These are phyloP conservation scores for Drosophila kikkawai DNA, from an alignment of 1,140 invertebrate species.

Conservation along the genomic window DNA sequence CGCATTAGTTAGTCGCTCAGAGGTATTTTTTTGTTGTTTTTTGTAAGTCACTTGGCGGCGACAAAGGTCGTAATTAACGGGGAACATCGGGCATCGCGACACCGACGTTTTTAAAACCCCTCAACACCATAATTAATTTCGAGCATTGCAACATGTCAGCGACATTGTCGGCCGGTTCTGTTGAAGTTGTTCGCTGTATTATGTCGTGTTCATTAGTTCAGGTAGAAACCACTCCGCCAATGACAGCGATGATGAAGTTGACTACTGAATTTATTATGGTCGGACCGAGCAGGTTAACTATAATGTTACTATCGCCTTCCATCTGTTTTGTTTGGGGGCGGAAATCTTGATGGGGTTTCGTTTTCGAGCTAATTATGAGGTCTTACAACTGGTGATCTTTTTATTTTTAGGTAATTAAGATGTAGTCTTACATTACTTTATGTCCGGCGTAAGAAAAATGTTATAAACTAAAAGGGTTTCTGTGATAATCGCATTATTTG, in stretches of 20 bases:
- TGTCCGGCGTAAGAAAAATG: neutral
- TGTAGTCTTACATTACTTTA: too few species aligned
- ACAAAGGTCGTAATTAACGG: constrained; percentile 72
- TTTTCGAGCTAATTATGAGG: constrained; percentile 24
- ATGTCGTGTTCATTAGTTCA: constrained; percentile 66
- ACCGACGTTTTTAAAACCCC: constrained; percentile 55
- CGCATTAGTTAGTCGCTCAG: constrained; percentile 38
- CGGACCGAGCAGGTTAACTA: constrained; percentile 20
- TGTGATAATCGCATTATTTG: too few species aligned
- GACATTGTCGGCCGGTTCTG: constrained; percentile 38
- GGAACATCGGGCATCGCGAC: constrained; percentile 62
- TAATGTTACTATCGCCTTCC: constrained; percentile 18
- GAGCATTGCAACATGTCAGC: constrained; percentile 66
- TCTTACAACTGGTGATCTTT: neutral
- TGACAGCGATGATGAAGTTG: constrained; percentile 60
- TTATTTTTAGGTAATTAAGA: neutral
- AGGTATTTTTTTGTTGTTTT: constrained; percentile 6
- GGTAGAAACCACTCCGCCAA: constrained; percentile 24
- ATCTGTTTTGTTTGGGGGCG: constrained; percentile 25
- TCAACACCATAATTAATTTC: constrained; percentile 69
- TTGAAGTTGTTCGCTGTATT: constrained; percentile 43
- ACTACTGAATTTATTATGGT: constrained; percentile 59
- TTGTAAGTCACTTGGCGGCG: constrained; percentile 32
- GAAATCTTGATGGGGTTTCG: constrained; percentile 1
- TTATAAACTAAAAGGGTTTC: neutral